These are phyloP conservation scores for Montipora capitata DNA, from an alignment of 92 coral and sea anemone genomes.

Conservation along the genomic window DNA sequence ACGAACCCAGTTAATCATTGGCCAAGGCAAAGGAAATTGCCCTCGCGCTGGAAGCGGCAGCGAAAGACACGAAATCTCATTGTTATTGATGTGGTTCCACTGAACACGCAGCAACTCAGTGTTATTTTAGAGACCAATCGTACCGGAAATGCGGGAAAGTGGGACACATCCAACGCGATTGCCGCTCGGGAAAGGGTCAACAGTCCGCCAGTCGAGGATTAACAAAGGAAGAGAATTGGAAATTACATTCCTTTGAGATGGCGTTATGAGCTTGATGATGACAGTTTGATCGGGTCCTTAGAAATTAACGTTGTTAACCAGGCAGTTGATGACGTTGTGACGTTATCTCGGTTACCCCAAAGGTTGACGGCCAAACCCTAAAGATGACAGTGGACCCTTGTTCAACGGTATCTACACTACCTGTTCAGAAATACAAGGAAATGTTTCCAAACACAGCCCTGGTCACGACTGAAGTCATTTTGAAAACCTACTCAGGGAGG, in stretches of 20 bases:
- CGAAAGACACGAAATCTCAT: background rate
- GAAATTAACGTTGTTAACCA: background rate
- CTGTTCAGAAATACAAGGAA: no score
- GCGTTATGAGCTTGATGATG: background rate
- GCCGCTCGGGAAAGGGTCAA: constrained; percentile 34
- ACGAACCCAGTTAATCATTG: no score
- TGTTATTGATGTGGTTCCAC: constrained; percentile 34
- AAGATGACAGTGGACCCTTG: background rate
- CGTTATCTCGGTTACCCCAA: background rate
- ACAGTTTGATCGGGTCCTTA: background rate
- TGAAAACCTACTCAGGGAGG: no score
- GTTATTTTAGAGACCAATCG: constrained; percentile 49
- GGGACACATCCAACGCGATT: constrained; percentile 30
- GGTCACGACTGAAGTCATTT: no score
- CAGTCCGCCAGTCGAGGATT: constrained; percentile 16
- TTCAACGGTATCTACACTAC: no score
- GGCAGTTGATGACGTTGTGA: background rate
- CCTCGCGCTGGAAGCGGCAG: no score
- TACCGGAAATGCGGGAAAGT: constrained; percentile 59
- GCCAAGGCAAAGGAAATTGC: no score
- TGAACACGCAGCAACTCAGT: constrained; percentile 29
- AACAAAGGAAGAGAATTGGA: background rate
- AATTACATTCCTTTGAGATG: background rate
- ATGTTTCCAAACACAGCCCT: no score
- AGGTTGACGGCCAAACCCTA: constrained; percentile 1